Evolutionary conservation across 1,140 invertebrate species (phyloP), one percentile per base, ranked within the genome.

Genomic region (Sweltsa coloradensis): DNA sequence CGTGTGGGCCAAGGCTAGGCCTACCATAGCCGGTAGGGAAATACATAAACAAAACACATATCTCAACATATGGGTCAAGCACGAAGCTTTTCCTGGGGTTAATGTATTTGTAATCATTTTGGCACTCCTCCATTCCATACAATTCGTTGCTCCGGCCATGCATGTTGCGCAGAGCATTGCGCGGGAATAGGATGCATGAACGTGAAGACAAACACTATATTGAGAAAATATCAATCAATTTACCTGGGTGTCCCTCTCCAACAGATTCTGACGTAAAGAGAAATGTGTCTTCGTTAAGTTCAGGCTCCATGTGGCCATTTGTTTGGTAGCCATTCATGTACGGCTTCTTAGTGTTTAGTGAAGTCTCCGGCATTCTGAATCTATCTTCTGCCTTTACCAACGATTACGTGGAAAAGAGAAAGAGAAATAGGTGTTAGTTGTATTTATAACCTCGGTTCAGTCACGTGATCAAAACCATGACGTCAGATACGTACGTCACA

Each of bases 251-350:
- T 58, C 95, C 95, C 73, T 98, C 96, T 58, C 94, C 94, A 44
- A 99, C 96, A 41, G 93, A 97, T 75, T 99, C 96, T 19, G 94
- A 97, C 39, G 95, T 97, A 69, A 99, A 99, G 24, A 99, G 76
- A 69, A 99, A 99, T 56, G 82, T 79, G 57, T 87, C 85, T 59
- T 80, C 83, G 65, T 89, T 81, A 62, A 86, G 77, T 61, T 88
- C 85, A 22, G 71, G 67, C 52, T 70, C 68, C 60, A 71, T 69
- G 66, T 83, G 78, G 52, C 84, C 83, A 67, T 86, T 85, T 53
- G 70, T 71, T 46, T 73, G 70, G 62, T 79, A 81, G 64, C 83
- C 82, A 70, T 85, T 86, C 66, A 78, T 79, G 54, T 67, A 53
- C 4, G 43, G 64, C 64, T 78, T 71, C n/a, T n/a, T n/a, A n/a